A percentile compares a stretch with the other conserved stretches of the same genome.
These are phyloP conservation scores for Tachysurus vachellii DNA, from an alignment of 2,113 vertebrate genomes.

Conservation along the genomic window DNA sequence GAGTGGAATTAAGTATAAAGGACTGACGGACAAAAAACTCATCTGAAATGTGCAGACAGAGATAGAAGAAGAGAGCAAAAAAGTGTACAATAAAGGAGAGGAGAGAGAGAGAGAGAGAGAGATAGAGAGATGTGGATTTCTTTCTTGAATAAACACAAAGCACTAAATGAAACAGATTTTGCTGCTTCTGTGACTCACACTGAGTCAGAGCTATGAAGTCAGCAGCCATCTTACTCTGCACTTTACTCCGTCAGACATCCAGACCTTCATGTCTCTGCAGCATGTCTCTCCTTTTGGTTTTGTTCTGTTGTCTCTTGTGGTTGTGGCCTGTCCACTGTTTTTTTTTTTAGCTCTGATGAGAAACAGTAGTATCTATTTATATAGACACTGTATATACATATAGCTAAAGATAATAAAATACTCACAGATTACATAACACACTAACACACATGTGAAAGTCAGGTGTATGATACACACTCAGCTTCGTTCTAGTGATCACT, in stretches of 20 bases:
- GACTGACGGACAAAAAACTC: not conserved
- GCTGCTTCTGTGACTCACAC: not conserved
- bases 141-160: not conserved
- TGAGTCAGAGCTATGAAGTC: not conserved
- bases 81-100: not conserved
- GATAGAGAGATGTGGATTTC: conserved; percentile 1
- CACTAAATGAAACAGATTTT: no score
- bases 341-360: not conserved
- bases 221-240: not conserved
- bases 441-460: not conserved
- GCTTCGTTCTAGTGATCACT: not conserved
- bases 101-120: conserved; percentile 1
- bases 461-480: not conserved
- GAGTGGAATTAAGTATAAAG: not conserved
- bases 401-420: not conserved
- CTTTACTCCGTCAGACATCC: not conserved
- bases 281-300: not conserved
- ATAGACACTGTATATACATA: no score
- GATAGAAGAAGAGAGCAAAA: not conserved
- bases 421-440: not conserved
- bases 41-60: not conserved
- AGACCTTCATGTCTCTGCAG: not conserved
- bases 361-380: not conserved
- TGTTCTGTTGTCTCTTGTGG: not conserved
- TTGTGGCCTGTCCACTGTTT: not conserved